A percentile compares a stretch with the other conserved stretches of the same genome.
These are phyloP conservation scores for Diarsia dahlii DNA, from an alignment of 2,888 invertebrate species.

Conservation along the genomic window DNA sequence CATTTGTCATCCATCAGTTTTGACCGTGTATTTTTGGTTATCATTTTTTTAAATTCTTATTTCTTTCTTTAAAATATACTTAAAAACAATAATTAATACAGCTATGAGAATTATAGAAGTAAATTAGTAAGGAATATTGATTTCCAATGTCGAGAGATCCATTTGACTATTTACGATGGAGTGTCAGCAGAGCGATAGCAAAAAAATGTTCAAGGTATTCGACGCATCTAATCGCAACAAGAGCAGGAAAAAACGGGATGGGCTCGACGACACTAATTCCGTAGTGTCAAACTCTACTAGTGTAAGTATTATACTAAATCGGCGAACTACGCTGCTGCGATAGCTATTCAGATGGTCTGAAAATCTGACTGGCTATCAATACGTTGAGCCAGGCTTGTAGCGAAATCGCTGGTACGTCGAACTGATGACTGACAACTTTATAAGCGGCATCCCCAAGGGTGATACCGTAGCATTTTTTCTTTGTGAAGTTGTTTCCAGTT, in stretches of 20 bases:
- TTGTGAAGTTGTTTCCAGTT: no score
- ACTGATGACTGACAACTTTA: background rate
- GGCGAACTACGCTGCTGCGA: background rate
- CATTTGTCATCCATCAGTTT: constrained; percentile 74
- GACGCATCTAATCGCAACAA: constrained; percentile 83
- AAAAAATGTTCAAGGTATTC: constrained; percentile 86
- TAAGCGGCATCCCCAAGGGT: no score
- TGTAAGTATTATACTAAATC: constrained; percentile 77
- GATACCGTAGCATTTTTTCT: no score
- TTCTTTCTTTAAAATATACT: constrained; percentile 66
- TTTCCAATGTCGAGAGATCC: constrained; percentile 78
- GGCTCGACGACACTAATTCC: constrained; percentile 78
- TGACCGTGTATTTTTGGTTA: constrained; percentile 79
- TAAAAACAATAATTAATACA: constrained; percentile 62
- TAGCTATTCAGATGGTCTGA: background rate
- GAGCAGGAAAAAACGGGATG: constrained; percentile 79
- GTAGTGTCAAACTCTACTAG: constrained; percentile 79
- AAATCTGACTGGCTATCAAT: background rate
- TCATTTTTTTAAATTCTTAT: constrained; percentile 75
- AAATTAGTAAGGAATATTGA: constrained; percentile 70
- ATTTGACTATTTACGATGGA: constrained; percentile 82
- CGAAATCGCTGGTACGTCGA: background rate
- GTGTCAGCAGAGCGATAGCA: constrained; percentile 85
- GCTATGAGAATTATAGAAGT: constrained; percentile 72
- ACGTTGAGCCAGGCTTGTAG: background rate